Evolutionary conservation across 2,113 vertebrate species (phyloP), one percentile per base, ranked within the genome.

Genomic region (Nicator chloris): DNA sequence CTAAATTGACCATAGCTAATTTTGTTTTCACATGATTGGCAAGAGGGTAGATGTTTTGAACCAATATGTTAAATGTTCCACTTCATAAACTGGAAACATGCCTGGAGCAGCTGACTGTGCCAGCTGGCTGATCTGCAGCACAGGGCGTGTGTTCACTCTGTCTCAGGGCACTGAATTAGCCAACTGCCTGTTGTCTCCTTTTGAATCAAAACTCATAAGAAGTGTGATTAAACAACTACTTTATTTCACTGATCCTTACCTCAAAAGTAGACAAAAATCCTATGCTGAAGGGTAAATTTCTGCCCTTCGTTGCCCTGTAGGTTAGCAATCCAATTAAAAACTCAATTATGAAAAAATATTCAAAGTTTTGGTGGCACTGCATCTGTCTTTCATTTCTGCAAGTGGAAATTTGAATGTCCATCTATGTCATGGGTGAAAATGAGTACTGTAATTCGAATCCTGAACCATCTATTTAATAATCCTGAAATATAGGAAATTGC

Each of bases 41-140:
- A 92, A 82, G 72, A 73, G 64, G 37, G n/a, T 71, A 60, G 82
- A 37, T 89, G 56, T 93, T 97, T 91, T 95, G 93, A 92, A 95
- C n/a, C 71, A 93, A 82, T 63, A 91, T 21, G 23, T 94, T 85
- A 93, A 92, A 88, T 64, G 40, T 93, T 94, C 63, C 63, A 76
- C 59, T 95, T 94, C 93, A 90, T 92, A 57, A 95, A 70, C 16
- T 91, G 96, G 96, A 94, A 86, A 63, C 23, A 14, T 85, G 95
- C 94, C 96, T 93, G 44, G 70, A n/a, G 5, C 15, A 93, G 78
- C 42, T 53, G 81, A 66, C 56, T 18, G 57, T 93, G 94, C 96
- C 97, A 97, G 71, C 92, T 98, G 97, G 94, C 93, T 96, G 77
- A 88, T 95, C 82, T 93, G 83, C 92, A 93, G 61, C 17, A 44